Percentiles rank a stretch among this genome's conserved stretches.
Conservation (phyloP, 2,888 invertebrate species). For the Atrina japonica region DNA sequence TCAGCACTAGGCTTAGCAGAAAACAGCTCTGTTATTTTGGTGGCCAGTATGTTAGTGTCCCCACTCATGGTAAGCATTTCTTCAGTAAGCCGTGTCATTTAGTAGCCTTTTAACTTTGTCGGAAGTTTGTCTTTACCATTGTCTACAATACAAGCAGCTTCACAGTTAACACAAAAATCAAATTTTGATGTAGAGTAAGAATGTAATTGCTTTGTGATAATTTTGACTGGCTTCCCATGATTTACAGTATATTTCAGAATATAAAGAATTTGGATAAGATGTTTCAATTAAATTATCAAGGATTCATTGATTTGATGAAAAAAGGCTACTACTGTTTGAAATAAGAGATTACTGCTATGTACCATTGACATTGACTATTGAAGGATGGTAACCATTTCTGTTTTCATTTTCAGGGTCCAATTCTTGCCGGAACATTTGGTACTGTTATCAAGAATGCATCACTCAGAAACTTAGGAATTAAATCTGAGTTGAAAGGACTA, state of each 20-base stretch:
- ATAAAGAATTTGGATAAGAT: no score
- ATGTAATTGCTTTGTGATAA: no score
- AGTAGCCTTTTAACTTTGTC: background rate
- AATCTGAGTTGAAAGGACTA: slow-evolving; percentile 86
- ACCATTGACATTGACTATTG: no score
- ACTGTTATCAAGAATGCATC: slow-evolving; percentile 86
- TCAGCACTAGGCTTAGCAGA: slow-evolving; percentile 89
- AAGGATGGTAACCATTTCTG: no score
- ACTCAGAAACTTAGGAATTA: slow-evolving; percentile 85
- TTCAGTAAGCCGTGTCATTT: background rate
- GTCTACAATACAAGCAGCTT: slow-evolving; percentile 1
- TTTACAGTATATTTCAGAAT: no score
- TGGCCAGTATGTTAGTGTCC: slow-evolving; percentile 91
- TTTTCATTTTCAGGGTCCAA: slow-evolving; percentile 85
- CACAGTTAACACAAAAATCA: background rate
- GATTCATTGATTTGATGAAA: no score
- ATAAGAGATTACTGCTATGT: no score
- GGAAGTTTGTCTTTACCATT: background rate
- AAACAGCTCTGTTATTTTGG: slow-evolving; percentile 87
- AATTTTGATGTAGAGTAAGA: background rate
- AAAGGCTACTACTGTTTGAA: no score
- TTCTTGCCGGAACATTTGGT: slow-evolving; percentile 89
- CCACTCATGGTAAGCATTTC: slow-evolving; percentile 87
- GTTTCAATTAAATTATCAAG: no score
- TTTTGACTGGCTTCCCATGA: no score